A percentile compares a stretch with the other conserved stretches of the same genome.
Conservation (phyloP, 2,113 vertebrate species). For the Engystomops pustulosus region DNA sequence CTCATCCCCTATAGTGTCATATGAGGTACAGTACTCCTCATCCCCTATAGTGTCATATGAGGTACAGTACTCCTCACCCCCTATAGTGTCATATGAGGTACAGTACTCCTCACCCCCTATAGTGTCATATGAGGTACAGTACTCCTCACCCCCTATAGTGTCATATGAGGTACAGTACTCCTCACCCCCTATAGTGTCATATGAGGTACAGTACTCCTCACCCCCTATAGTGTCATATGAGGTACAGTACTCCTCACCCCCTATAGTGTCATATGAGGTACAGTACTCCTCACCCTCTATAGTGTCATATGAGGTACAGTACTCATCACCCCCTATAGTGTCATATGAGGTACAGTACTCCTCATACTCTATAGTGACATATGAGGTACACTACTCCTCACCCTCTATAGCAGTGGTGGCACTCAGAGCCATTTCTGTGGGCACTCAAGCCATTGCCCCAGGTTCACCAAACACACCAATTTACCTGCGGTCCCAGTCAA, state of each 20-base stretch:
- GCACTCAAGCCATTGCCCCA: too few relatives aligned
- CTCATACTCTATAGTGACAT: too few relatives aligned
- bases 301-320: background rate
- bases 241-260: background rate
- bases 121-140: too few relatives aligned
- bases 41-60: too few relatives aligned
- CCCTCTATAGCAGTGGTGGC: too few relatives aligned
- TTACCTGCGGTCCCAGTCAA: too few relatives aligned
- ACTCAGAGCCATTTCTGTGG: too few relatives aligned
- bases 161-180: background rate
- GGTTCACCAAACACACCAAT: too few relatives aligned
- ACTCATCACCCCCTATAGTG: background rate
- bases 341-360: too few relatives aligned
- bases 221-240: background rate
- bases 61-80: background rate
- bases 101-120: background rate
- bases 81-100: background rate
- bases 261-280: background rate
- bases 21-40: background rate
- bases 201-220: background rate
- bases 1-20: background rate
- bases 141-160: background rate
- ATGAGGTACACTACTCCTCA: too few relatives aligned
- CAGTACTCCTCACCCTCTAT: background rate
- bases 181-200: background rate